These are phyloP conservation scores for Sthenelais limicola DNA, from an alignment of 2,888 invertebrate genomes.

Conservation along the genomic window DNA sequence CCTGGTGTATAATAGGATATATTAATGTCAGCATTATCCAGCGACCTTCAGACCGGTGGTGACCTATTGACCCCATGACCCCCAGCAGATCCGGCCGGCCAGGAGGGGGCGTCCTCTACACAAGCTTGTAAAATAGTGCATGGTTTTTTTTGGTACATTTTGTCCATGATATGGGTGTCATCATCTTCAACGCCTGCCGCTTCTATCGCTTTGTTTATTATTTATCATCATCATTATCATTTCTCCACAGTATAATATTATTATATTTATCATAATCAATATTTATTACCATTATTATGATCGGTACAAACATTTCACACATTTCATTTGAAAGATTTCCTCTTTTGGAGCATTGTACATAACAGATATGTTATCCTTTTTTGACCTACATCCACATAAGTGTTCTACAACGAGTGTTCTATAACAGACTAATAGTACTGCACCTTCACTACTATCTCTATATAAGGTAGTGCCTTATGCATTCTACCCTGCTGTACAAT, in stretches of 20 bases:
- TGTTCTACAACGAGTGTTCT: constrained; percentile 32
- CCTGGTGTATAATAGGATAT: too few relatives aligned
- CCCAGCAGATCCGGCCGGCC: constrained; percentile 7
- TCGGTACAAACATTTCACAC: constrained; percentile 29
- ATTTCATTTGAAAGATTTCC: constrained; percentile 20
- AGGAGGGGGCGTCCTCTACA: constrained; percentile 9
- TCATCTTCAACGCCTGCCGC: constrained; percentile 27
- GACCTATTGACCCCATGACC: constrained; percentile 23
- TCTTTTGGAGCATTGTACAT: constrained; percentile 37
- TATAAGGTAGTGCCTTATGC: too few relatives aligned
- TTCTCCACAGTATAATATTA: too few relatives aligned
- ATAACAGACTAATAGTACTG: constrained; percentile 29
- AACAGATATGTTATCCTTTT: constrained; percentile 38
- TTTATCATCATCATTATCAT: constrained; percentile 24
- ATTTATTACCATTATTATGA: constrained; percentile 29
- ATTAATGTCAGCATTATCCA: too few relatives aligned
- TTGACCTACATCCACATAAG: constrained; percentile 39
- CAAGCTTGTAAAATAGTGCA: constrained; percentile 41
- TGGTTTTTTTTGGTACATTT: constrained; percentile 38
- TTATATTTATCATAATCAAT: too few relatives aligned
- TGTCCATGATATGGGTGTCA: constrained; percentile 39
- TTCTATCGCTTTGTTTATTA: constrained; percentile 5
- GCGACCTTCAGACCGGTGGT: too few relatives aligned
- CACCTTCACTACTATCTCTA: constrained; percentile 21
- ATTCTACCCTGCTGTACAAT: constrained; percentile 36